Conservation (phyloP, 35 echinoderm and acorn worm genomes). For the Strongylocentrotus purpuratus region DNA sequence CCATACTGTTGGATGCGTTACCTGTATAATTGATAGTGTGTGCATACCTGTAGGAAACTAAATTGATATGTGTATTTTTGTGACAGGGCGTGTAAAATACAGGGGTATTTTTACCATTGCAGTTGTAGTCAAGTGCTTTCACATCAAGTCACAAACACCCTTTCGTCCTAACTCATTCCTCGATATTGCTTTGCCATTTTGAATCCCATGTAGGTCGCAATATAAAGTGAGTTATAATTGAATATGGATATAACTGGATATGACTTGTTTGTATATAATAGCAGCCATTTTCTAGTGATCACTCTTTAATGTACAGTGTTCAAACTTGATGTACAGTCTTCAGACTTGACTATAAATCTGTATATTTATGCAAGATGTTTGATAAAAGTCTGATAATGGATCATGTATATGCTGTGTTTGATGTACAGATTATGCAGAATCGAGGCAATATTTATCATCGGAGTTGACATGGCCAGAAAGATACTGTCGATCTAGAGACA, state of each 20-base stretch:
- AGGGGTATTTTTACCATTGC: not conserved
- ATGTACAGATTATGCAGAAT: not conserved
- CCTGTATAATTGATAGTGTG: too few species aligned
- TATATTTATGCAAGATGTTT: not conserved
- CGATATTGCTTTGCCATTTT: not conserved
- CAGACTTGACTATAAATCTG: not conserved
- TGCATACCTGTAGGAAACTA: too few species aligned
- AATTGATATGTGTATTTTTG: not conserved
- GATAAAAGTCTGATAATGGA: not conserved
- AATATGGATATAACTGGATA: not conserved
- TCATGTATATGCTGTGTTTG: not conserved
- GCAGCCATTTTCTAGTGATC: not conserved
- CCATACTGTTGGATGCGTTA: too few species aligned
- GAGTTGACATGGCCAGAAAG: not conserved
- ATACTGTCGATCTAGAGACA: not conserved
- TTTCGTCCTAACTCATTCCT: not conserved
- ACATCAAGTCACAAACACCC: not conserved
- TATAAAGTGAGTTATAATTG: not conserved
- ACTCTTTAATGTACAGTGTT: not conserved
- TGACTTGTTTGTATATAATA: conserved; percentile 14
- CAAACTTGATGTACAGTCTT: not conserved
- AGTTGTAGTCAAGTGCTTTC: not conserved
- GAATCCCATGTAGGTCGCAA: not conserved
- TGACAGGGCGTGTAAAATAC: not conserved
- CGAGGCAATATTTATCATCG: not conserved